These are phyloP conservation scores for Tipula helvola DNA, from an alignment of 2,888 invertebrate species.

Conservation along the genomic window DNA sequence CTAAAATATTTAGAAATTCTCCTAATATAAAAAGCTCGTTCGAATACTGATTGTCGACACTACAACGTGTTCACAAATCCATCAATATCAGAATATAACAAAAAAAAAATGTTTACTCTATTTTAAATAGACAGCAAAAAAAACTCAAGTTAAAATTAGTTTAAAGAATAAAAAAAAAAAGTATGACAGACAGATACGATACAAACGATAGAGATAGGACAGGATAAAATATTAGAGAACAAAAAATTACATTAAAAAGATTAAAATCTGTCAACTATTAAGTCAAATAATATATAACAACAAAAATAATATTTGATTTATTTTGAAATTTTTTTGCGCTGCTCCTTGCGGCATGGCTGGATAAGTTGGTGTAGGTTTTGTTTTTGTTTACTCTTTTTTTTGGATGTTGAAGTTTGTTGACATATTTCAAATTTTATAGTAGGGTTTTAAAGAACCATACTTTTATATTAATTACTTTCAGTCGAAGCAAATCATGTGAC, in stretches of 20 bases:
- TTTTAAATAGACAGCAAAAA: background rate
- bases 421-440: background rate
- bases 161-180: background rate
- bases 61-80: background rate
- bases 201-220: background rate
- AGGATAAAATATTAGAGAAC: background rate
- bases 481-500: no score
- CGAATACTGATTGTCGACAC: background rate
- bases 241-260: background rate
- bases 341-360: background rate
- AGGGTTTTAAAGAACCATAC: no score
- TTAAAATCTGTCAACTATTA: slow-evolving; percentile 4
- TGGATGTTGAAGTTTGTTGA: background rate
- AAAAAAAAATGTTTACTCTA: background rate
- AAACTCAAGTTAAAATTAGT: background rate
- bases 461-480: no score
- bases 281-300: background rate
- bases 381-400: background rate
- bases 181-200: background rate
- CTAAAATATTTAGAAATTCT: background rate
- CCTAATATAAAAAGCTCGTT: background rate
- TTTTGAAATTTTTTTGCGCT: background rate
- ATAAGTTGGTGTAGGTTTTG: background rate
- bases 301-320: background rate
- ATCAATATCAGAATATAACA: background rate